A percentile compares a stretch with the other conserved stretches of the same genome.
phyloP scores from a whole-genome alignment of 2,888 invertebrate species.

The Emmelina monodactyla region DNA sequence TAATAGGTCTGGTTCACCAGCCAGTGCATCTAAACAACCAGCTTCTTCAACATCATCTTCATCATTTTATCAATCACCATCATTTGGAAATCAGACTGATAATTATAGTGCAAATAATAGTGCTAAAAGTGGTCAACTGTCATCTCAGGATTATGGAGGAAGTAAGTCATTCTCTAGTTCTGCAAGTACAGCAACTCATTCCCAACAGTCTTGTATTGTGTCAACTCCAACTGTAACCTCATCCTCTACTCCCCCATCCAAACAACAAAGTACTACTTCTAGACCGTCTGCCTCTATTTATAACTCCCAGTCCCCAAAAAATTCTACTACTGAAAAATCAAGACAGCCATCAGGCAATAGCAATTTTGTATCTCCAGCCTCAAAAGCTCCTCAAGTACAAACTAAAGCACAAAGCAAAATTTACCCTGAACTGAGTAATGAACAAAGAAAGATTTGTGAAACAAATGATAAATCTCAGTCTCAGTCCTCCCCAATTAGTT shows the following conservation, averaged over 20 bases:
- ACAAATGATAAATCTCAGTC: conserved; percentile 58
- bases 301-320: conserved; percentile 50
- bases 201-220: conserved; percentile 78
- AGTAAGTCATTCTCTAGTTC: conserved; percentile 68
- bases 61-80: conserved; percentile 72
- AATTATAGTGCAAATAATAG: conserved; percentile 63
- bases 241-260: conserved; percentile 64
- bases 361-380: conserved; percentile 63
- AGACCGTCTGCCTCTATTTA: conserved; percentile 52
- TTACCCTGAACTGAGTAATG: conserved; percentile 72
- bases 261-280: conserved; percentile 63
- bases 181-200: conserved; percentile 65
- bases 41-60: conserved; percentile 61
- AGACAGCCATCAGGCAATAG: conserved; percentile 35
- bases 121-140: conserved; percentile 62
- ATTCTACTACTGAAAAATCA: conserved; percentile 39
- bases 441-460: conserved; percentile 64
- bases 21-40: conserved; percentile 60
- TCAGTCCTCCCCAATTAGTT: conserved; percentile 78
- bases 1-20: conserved; percentile 63
- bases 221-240: conserved; percentile 69
- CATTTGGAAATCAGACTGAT: conserved; percentile 67
- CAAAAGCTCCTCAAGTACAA: conserved; percentile 68
- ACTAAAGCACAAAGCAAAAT: conserved; percentile 82
- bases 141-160: conserved; percentile 64